Evolutionary conservation across 2,888 invertebrate genomes (phyloP).

Genomic region (Anaspis maculata): DNA sequence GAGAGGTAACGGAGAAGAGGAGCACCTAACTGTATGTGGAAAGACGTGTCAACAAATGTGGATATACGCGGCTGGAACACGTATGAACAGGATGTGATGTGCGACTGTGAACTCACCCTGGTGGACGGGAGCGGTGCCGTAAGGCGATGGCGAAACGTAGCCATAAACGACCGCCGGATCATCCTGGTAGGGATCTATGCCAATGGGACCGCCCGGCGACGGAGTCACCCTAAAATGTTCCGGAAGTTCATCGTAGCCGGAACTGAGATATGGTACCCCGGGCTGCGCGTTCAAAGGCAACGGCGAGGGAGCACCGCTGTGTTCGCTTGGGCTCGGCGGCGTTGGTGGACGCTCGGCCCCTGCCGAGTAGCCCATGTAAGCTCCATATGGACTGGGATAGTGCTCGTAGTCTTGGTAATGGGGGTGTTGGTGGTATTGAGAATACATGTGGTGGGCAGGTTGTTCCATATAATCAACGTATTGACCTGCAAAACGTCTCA

Average conservation of each 20-base stretch:
- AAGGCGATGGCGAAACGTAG: conserved; percentile 56
- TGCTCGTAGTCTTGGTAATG: conserved; percentile 53
- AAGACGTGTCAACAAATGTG: too few relatives aligned
- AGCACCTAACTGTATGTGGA: too few relatives aligned
- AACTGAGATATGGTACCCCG: conserved; percentile 49
- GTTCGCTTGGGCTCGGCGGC: conserved; percentile 50
- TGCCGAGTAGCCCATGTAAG: conserved; percentile 42
- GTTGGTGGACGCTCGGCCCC: conserved; percentile 45
- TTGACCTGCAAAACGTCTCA: too few relatives aligned
- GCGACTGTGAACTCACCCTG: too few relatives aligned
- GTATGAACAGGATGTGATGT: too few relatives aligned
- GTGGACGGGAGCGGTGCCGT: conserved; percentile 44
- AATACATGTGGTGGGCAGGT: conserved; percentile 42
- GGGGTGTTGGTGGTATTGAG: conserved; percentile 44
- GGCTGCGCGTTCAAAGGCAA: conserved; percentile 41
- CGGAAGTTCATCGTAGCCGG: conserved; percentile 60
- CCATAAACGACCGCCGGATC: conserved; percentile 57
- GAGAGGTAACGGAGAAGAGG: too few relatives aligned
- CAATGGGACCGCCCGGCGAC: conserved; percentile 51
- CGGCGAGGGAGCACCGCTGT: conserved; percentile 48
- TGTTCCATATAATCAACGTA: conserved; percentile 46
- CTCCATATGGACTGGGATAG: conserved; percentile 46
- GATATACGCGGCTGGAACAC: too few relatives aligned
- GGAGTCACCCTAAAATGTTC: conserved; percentile 56
- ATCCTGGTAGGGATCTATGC: conserved; percentile 55